phyloP scores from a whole-genome alignment of 2,113 vertebrate genomes.

The Leucopsar rothschildi region DNA sequence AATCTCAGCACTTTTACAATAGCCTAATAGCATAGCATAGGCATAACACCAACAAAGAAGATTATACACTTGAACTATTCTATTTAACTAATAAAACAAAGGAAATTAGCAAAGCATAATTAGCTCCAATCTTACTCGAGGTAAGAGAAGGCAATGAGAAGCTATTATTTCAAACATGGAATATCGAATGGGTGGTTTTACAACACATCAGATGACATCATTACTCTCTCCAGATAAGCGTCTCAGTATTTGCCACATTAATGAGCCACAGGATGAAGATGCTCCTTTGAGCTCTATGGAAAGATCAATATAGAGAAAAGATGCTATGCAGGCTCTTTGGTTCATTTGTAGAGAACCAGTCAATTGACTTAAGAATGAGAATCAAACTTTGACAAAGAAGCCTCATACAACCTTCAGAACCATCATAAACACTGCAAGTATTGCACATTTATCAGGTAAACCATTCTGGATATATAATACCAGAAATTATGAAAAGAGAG shows the following conservation, averaged over 20 bases:
- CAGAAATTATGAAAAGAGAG: constrained; percentile 28
- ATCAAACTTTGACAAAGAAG: constrained; percentile 24
- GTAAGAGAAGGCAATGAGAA: constrained; percentile 43
- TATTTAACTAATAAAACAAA: constrained; percentile 42
- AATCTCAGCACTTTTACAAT: not conserved
- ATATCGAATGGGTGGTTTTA: constrained; percentile 64
- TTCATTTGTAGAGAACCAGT: constrained; percentile 47
- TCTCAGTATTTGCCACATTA: constrained; percentile 65
- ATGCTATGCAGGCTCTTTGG: not conserved
- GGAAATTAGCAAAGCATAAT: constrained; percentile 22
- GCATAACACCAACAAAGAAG: not conserved
- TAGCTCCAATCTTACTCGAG: not conserved
- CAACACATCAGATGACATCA: constrained; percentile 65
- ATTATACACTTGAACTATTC: not conserved
- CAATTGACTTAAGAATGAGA: constrained; percentile 4
- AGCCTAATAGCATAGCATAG: not conserved
- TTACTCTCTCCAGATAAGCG: constrained; percentile 65
- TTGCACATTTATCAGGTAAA: not conserved
- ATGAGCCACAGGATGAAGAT: constrained; percentile 68
- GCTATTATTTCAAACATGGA: constrained; percentile 46
- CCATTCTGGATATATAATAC: not conserved
- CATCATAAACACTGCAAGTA: constrained; percentile 13
- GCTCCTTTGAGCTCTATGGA: constrained; percentile 51
- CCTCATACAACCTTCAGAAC: not conserved
- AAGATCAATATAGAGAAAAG: constrained; percentile 68